Percentiles rank a stretch among this genome's conserved stretches.
Evolutionary conservation across 2,888 invertebrate genomes (phyloP).

Genomic region (Apodemia mormo): DNA sequence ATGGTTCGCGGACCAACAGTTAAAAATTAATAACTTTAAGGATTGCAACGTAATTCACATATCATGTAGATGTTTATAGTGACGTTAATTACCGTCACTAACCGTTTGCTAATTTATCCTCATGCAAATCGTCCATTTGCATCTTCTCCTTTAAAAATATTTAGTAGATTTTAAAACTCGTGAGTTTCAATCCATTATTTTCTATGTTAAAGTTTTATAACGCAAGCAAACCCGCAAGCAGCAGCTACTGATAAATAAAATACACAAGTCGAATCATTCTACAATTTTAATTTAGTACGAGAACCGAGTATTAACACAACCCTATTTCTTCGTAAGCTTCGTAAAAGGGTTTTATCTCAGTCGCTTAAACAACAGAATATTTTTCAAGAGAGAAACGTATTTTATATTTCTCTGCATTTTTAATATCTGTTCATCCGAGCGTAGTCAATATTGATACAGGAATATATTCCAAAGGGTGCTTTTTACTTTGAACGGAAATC

Average conservation of each 20-base stretch:
- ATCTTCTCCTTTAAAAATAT: too few species aligned
- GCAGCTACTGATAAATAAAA: background rate
- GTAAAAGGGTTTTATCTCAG: slow-evolving; percentile 13
- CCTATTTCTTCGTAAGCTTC: slow-evolving; percentile 20
- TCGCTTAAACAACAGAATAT: slow-evolving; percentile 19
- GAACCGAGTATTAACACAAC: slow-evolving; percentile 6
- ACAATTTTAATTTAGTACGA: slow-evolving; percentile 5
- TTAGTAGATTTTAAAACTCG: too few species aligned
- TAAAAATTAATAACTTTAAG: too few species aligned
- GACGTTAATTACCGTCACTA: too few species aligned
- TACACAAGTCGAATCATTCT: background rate
- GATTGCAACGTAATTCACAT: too few species aligned
- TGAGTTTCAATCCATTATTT: too few species aligned
- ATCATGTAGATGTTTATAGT: too few species aligned
- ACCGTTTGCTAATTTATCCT: too few species aligned
- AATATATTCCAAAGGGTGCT: slow-evolving; percentile 28
- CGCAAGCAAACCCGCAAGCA: background rate
- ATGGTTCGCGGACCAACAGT: too few species aligned
- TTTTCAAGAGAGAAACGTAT: slow-evolving; percentile 12
- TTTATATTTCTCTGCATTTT: slow-evolving; percentile 26
- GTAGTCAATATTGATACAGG: slow-evolving; percentile 26
- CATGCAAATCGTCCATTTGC: too few species aligned
- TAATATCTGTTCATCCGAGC: slow-evolving; percentile 29
- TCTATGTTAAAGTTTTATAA: background rate
- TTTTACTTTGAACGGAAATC: slow-evolving; percentile 26